Base-by-base conservation (phyloP, 2,113 vertebrate species). In the Megaceryle maxima region DNA sequence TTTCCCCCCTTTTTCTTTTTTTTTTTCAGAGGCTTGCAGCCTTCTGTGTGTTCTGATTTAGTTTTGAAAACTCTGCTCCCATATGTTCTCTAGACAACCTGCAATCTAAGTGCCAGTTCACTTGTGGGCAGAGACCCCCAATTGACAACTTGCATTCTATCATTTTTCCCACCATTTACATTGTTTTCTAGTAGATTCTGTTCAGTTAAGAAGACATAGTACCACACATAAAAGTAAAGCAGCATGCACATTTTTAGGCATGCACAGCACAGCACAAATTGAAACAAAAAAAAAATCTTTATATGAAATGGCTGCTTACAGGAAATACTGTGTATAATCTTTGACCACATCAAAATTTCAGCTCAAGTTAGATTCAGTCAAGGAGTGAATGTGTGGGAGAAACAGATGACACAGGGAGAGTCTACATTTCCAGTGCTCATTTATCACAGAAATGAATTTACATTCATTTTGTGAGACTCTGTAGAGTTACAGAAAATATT, bases 251-350 rank as follows among this genome's bases (percentile, higher is more conserved):
- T 33, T 91, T 92, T 93, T 59, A 63, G 43, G 83, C 15, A 53
- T 44, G 55, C 50, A 70, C 7, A 79, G n/a, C 41, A 81, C 20
- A 41, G 22, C 28, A 81, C 16, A 91, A 78, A 94, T 59, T 11
- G 24, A 91, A 96, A 87, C 51, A 43, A 76, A 31, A 17, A 39
- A 31, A 21, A 43, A 19, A 31, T 19, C 33, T 67, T 78, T 63
- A 43, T 28, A 25, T 59, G 60, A 96, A 96, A 77, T 22, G 92
- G 19, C 83, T 83, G 37, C 73, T 96, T 92, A 95, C 93, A 93
- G 90, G 90, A 95, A 94, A 56, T 25, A 21, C 29, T 56, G 2
- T 33, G 44, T 48, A 29, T 83, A 94, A 93, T 93, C 82, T 95
- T 83, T 88, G 39, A 18, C 21, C 51, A 18, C 81, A 93, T 92